Evolutionary conservation across 2,888 invertebrate species (phyloP).

Genomic region (Drosophila tripunctata): DNA sequence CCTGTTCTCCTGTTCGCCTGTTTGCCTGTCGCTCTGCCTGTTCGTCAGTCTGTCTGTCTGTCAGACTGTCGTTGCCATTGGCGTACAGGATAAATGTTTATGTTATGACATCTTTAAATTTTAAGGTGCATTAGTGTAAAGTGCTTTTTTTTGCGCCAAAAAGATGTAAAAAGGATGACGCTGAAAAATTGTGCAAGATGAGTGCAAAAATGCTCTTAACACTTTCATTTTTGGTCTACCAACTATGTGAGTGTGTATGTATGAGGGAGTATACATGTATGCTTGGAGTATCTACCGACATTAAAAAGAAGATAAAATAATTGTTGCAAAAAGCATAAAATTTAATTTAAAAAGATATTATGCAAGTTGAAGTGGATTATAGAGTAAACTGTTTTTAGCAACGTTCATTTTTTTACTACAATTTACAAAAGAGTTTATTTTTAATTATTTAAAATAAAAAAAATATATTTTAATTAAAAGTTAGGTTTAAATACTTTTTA

Average conservation of each 20-base stretch:
- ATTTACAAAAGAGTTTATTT: no score
- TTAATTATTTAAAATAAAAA: no score
- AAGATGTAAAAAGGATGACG: conserved; percentile 60
- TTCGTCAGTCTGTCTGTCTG: conserved; percentile 10
- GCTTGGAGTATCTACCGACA: conserved; percentile 42
- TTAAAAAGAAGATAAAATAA: conserved; percentile 9
- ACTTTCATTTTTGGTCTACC: conserved; percentile 61
- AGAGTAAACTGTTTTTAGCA: neutral
- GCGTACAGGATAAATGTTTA: conserved; percentile 72
- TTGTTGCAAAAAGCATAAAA: neutral
- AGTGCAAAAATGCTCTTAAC: conserved; percentile 72
- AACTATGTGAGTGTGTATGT: neutral
- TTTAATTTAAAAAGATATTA: neutral
- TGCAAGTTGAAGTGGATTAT: neutral
- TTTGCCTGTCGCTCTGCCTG: no score
- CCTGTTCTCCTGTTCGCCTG: conserved; percentile 6
- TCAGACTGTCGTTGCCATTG: conserved; percentile 17
- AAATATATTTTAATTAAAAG: no score
- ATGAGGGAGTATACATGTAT: conserved; percentile 1
- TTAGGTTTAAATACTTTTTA: no score
- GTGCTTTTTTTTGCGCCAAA: conserved; percentile 75
- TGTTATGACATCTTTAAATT: conserved; percentile 80
- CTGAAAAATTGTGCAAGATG: conserved; percentile 62
- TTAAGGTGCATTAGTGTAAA: conserved; percentile 80
- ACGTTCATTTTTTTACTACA: no score